Evolutionary conservation across 2,888 invertebrate genomes (phyloP).

Genomic region (Drosophila percnosoma): DNA sequence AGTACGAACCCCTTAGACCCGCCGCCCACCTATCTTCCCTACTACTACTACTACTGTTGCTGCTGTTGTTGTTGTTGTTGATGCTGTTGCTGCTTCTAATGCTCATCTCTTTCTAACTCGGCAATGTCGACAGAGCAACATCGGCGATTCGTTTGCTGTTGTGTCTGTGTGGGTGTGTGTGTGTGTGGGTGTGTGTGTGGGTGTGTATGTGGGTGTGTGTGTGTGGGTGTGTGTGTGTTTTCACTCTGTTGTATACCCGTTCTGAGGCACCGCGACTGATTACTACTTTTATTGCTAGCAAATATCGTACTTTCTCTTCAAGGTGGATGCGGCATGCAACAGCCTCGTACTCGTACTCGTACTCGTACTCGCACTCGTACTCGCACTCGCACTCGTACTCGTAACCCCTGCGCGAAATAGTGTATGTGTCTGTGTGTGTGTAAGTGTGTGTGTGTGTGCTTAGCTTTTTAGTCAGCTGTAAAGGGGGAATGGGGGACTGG

Average conservation of each 20-base stretch:
- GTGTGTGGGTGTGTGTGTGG: slow-evolving; percentile 4
- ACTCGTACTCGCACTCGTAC: slow-evolving; percentile 1
- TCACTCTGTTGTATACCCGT: slow-evolving; percentile 23
- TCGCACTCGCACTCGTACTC: slow-evolving; percentile 9
- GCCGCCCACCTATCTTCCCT: slow-evolving; percentile 9
- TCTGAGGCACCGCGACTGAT: slow-evolving; percentile 76
- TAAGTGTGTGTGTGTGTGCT: slow-evolving; percentile 48
- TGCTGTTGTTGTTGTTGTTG: slow-evolving; percentile 36
- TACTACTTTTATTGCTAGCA: slow-evolving; percentile 85
- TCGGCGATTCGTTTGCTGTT: slow-evolving; percentile 40
- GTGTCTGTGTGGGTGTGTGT: slow-evolving; percentile 13
- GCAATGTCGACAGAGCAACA: slow-evolving; percentile 46
- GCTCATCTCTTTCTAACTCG: slow-evolving; percentile 85
- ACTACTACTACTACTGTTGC: neutral
- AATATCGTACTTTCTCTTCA: slow-evolving; percentile 75
- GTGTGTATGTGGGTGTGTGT: slow-evolving; percentile 18
- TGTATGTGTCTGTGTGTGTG: slow-evolving; percentile 17
- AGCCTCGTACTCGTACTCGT: slow-evolving; percentile 1
- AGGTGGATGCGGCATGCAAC: slow-evolving; percentile 65
- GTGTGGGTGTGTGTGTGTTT: slow-evolving; percentile 15
- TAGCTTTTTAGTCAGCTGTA: slow-evolving; percentile 73
- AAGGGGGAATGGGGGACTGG: slow-evolving; percentile 1
- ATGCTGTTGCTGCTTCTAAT: slow-evolving; percentile 76
- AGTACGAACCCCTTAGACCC: slow-evolving; percentile 7
- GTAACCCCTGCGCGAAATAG: slow-evolving; percentile 36